Evolutionary conservation across 2,113 vertebrate species (phyloP).

Genomic region (Rhinichthys klamathensis): DNA sequence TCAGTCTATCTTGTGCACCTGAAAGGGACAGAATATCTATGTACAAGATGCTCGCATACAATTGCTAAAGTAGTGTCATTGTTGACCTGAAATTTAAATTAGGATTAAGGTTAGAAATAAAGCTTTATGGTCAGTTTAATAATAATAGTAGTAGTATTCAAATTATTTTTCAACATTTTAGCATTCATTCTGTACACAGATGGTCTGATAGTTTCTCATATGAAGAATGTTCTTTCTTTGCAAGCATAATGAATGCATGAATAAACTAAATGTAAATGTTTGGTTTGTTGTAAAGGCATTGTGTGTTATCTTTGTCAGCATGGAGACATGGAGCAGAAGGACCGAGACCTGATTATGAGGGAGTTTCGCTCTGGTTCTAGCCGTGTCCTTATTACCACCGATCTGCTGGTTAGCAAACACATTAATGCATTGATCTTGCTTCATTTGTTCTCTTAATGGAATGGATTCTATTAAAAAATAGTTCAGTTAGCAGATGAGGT

Average conservation of each 20-base stretch:
- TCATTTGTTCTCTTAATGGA: background rate
- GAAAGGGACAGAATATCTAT: no score
- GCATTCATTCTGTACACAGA: background rate
- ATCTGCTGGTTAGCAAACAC: slow-evolving; percentile 82
- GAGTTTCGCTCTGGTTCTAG: slow-evolving; percentile 89
- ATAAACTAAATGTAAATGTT: background rate
- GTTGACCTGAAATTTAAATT: no score
- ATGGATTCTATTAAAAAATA: background rate
- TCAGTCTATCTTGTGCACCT: no score
- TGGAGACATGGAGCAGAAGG: slow-evolving; percentile 94
- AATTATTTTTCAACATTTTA: background rate
- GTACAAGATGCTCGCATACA: no score
- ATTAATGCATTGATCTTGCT: background rate
- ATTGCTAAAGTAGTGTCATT: no score
- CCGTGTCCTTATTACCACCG: slow-evolving; percentile 89
- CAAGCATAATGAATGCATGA: background rate
- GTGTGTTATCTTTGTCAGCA: slow-evolving; percentile 71
- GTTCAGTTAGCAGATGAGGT: background rate
- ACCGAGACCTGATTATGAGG: slow-evolving; percentile 91
- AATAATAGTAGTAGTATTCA: no score
- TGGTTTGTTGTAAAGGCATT: background rate
- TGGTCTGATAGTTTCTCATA: background rate
- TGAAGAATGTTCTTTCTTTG: background rate
- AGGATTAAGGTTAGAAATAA: no score
- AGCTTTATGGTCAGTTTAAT: no score